These are phyloP conservation scores for Myopa testacea DNA, from an alignment of 2,888 invertebrate species.

Conservation along the genomic window DNA sequence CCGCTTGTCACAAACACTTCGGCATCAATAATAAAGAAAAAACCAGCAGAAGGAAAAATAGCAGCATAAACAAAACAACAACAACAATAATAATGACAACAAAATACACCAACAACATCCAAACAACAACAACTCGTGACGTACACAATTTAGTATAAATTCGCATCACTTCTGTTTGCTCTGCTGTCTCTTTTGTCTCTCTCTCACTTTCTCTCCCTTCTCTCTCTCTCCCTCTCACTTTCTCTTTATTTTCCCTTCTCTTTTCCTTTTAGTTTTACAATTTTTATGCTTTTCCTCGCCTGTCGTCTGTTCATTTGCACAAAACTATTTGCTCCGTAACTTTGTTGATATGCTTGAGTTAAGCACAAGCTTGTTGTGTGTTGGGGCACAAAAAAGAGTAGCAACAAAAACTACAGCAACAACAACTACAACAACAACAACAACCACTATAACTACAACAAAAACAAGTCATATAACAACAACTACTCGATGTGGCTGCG, in stretches of 20 bases:
- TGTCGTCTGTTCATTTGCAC: neutral
- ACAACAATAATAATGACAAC: neutral
- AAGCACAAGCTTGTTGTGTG: neutral
- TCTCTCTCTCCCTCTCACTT: neutral
- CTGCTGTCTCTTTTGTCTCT: neutral
- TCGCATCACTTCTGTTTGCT: neutral
- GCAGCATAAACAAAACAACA: too few relatives aligned
- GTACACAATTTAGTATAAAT: neutral
- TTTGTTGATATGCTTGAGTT: neutral
- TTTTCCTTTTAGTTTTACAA: neutral
- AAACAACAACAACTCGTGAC: neutral
- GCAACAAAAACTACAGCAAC: neutral
- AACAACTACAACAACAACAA: slow-evolving; percentile 11
- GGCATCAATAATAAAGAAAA: neutral
- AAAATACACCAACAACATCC: neutral
- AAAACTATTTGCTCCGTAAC: neutral
- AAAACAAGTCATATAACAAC: neutral
- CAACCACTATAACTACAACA: neutral
- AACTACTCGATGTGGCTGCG: neutral
- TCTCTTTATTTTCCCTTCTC: neutral
- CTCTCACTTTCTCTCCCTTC: neutral
- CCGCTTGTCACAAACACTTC: slow-evolving; percentile 16
- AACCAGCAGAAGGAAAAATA: neutral
- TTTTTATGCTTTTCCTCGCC: neutral
- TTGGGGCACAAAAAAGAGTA: neutral